Conservation (phyloP, 1,140 invertebrate species). For the Colletes latitarsis region DNA sequence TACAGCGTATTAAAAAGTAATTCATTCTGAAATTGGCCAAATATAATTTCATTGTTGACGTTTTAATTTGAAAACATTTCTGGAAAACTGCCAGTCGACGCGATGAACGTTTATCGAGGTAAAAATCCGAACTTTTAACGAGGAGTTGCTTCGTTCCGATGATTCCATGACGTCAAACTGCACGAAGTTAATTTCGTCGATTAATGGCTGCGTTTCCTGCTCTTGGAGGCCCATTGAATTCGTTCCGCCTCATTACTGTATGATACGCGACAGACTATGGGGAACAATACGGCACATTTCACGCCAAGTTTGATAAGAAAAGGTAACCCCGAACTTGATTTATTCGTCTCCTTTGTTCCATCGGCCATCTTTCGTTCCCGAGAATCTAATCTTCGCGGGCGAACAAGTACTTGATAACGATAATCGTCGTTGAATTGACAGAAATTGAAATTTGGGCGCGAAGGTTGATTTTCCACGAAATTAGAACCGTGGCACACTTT, state of each 20-base stretch:
- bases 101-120: too few species aligned
- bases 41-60: too few species aligned
- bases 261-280: constrained; percentile 25
- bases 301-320: constrained; percentile 12
- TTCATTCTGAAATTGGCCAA: too few species aligned
- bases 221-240: not conserved
- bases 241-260: constrained; percentile 27
- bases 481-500: too few species aligned
- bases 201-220: constrained; percentile 10
- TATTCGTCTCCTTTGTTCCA: not conserved
- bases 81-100: too few species aligned
- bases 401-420: not conserved
- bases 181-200: constrained; percentile 4
- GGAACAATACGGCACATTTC: constrained; percentile 26
- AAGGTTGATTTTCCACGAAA: not conserved
- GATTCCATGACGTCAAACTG: not conserved
- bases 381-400: constrained; percentile 18
- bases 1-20: too few species aligned
- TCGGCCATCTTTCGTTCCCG: not conserved
- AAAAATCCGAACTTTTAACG: not conserved
- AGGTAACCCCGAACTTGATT: not conserved
- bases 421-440: not conserved
- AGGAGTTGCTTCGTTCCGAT: too few species aligned
- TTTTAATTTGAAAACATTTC: too few species aligned
- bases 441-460: constrained; percentile 5